These are phyloP conservation scores for Ariolimax columbianus DNA, from an alignment of 2,888 invertebrate species.

Conservation along the genomic window DNA sequence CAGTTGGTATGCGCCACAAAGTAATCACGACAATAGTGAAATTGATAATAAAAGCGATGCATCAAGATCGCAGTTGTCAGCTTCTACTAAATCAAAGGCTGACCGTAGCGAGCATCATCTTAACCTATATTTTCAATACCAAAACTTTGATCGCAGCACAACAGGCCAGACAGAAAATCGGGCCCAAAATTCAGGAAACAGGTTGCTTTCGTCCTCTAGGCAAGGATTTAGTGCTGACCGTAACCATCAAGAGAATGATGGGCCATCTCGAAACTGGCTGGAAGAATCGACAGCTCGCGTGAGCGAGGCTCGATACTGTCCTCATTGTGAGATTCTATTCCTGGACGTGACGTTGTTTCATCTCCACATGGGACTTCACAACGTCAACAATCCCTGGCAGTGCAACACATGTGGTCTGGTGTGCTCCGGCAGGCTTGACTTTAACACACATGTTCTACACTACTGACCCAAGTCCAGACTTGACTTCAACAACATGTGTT, in stretches of 20 bases:
- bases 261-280: neutral
- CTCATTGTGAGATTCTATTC: constrained; percentile 93
- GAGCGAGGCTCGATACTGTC: constrained; percentile 57
- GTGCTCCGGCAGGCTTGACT: constrained; percentile 96
- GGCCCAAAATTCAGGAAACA: neutral
- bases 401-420: constrained; percentile 98
- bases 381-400: constrained; percentile 97
- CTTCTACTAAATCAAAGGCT: neutral
- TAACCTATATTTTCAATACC: neutral
- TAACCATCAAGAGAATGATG: constrained; percentile 1
- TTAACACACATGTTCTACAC: constrained; percentile 83
- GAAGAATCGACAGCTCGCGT: constrained; percentile 4
- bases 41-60: neutral
- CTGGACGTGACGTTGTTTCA: constrained; percentile 97
- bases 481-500: too few relatives aligned
- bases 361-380: constrained; percentile 98
- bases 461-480: constrained; percentile 40
- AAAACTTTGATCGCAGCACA: neutral
- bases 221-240: neutral
- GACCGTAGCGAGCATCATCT: neutral
- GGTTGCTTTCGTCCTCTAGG: neutral
- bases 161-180: neutral
- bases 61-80: neutral
- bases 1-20: neutral
- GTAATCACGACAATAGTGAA: neutral